A percentile compares a stretch with the other conserved stretches of the same genome.
phyloP scores from a whole-genome alignment of 92 coral and sea anemone species.

The Epizoanthus stellaris region DNA sequence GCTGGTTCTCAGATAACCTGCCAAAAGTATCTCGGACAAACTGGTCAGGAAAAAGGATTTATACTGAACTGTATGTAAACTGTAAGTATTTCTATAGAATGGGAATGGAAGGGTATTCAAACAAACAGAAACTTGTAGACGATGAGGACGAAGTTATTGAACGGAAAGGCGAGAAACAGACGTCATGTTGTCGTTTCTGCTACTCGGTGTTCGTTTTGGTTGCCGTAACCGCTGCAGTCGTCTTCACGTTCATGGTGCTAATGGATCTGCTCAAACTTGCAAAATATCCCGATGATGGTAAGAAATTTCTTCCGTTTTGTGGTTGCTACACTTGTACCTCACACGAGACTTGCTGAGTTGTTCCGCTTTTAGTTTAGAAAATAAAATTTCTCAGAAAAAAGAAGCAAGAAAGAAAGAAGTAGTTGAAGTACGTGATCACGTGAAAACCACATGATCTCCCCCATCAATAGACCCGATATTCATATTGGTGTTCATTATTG shows the following conservation, averaged over 20 bases:
- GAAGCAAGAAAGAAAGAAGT: too few relatives aligned
- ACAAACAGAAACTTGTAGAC: neutral
- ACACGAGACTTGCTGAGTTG: too few relatives aligned
- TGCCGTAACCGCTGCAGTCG: neutral
- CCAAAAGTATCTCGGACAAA: neutral
- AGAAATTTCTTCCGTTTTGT: neutral
- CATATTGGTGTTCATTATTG: too few relatives aligned
- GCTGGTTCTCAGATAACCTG: neutral
- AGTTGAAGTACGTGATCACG: too few relatives aligned
- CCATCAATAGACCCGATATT: too few relatives aligned
- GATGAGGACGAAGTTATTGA: neutral
- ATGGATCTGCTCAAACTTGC: conserved; percentile 17
- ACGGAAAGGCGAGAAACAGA: conserved; percentile 1
- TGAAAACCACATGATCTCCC: too few relatives aligned
- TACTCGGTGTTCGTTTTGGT: conserved; percentile 9
- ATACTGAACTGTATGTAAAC: too few relatives aligned
- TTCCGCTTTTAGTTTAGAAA: too few relatives aligned
- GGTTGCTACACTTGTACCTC: too few relatives aligned
- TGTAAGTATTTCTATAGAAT: neutral
- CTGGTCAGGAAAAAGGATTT: neutral
- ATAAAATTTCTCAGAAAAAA: too few relatives aligned
- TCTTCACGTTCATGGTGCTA: conserved; percentile 20
- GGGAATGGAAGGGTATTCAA: neutral
- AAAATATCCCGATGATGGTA: neutral
- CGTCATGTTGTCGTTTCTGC: conserved; percentile 14